Evolutionary conservation across 2,888 invertebrate species (phyloP), one percentile per base, ranked within the genome.

Genomic region (Ochropleura leucogaster): DNA sequence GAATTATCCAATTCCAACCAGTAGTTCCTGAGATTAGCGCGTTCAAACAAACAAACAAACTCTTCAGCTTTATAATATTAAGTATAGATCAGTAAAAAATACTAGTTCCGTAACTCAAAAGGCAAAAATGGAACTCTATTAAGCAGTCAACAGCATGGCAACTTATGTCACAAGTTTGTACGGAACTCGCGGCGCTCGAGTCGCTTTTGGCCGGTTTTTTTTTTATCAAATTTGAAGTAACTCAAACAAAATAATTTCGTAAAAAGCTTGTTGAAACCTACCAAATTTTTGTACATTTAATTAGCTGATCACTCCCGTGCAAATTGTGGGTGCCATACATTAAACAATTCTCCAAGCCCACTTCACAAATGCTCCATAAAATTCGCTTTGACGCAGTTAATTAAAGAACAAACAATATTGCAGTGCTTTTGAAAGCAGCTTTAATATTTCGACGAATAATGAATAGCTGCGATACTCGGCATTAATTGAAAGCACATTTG

Each of bases 361-460:
- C 72, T 78, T 83, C 68, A 72, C 72, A 59, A 82, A 78, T 78
- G 60, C 65, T 66, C 47, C 68, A 80, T 83, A 80, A 83, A 80
- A 80, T 78, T 83, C 72, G 47, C 83, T 80, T 72, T 83, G 68
- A 57, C 79, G 79, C 60, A 70, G 72, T 82, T 82, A 84, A 84
- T 80, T 82, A 80, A 84, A 84, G 64, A 72, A 82, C 80, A 80
- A 82, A 84, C 68, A 84, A 73, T 82, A 72, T 80, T 55, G 68
- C 65, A 66, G 69, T 51, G 71, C 72, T 84, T 83, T 84, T 75
- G 60, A 68, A 79, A 76, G 53, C 72, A 9, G 72, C 59, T 84
- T 83, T 80, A 77, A 78, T 80, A 77, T 80, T 80, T 79, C 53
- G 62, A 16, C 18, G 53, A 59, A 83, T 80, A 76, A 75, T 72